Percentiles rank a stretch among this genome's conserved stretches.
These are phyloP conservation scores for Xenopus borealis DNA, from an alignment of 2,113 vertebrate genomes.

Conservation along the genomic window DNA sequence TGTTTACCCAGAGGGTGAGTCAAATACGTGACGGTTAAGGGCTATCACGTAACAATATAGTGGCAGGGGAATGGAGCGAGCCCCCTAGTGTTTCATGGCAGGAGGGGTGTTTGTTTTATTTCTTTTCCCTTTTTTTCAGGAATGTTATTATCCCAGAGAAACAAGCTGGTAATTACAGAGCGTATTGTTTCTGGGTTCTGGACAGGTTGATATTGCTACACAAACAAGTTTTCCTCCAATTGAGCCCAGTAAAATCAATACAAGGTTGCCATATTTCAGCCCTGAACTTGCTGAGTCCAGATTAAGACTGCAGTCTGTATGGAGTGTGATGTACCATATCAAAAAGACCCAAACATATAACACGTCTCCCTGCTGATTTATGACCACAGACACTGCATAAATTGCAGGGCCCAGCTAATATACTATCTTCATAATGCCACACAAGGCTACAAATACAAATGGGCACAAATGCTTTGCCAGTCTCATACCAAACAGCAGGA, in stretches of 20 bases:
- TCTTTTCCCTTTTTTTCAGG: conserved; percentile 18
- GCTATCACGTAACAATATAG: conserved; percentile 14
- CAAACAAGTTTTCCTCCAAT: conserved; percentile 98
- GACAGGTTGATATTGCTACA: conserved; percentile 91
- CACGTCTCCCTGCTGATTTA: no score
- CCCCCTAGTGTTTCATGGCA: conserved; percentile 23
- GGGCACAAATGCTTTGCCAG: no score
- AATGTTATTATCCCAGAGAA: conserved; percentile 40
- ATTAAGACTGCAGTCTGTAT: conserved; percentile 35
- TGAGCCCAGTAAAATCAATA: conserved; percentile 89
- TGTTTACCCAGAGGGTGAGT: background rate
- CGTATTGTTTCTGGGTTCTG: conserved; percentile 84
- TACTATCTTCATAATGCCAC: no score
- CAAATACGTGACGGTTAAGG: background rate
- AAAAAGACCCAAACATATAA: no score
- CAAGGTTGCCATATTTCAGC: conserved; percentile 75
- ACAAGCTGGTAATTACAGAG: conserved; percentile 39
- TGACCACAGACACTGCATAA: no score
- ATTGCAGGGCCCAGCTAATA: no score
- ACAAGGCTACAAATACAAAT: no score
- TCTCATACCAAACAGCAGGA: no score
- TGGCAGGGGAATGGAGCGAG: background rate
- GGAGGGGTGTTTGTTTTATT: conserved; percentile 8
- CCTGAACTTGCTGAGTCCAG: conserved; percentile 78
- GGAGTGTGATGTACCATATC: background rate